Base-by-base conservation (phyloP, 2,888 invertebrate species). In the Tanytarsus gracilentus region DNA sequence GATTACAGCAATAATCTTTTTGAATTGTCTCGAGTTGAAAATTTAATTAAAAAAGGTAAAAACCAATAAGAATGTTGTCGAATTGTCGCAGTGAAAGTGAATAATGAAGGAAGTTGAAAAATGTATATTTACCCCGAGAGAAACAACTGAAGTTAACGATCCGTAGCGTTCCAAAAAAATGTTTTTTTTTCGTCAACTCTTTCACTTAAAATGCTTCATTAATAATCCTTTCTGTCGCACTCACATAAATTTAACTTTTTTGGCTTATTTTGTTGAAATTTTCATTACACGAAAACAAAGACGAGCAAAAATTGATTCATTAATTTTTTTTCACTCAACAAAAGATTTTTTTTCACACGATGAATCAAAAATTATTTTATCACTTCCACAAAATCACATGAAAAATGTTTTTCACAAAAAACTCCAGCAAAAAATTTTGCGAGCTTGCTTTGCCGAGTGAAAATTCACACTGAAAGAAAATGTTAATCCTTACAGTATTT, bases 41-140 rank as follows among this genome's bases (percentile, higher is more conserved):
- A 58, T 48, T 58, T 58, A 58, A 58, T 58, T 58, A 58, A 58
- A 58, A n/a, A n/a, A n/a, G n/a, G n/a, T n/a, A n/a, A n/a, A n/a
- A n/a, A n/a, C n/a, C 18, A 58, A 58, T 40, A 58, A 58, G 48
- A 58, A 44, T 58, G 27, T 48, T 48, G 29, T 14, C n/a, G 21
- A 27, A 48, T 14, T 14, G 40, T 25, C 9, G 8, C 23, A 48
- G 21, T 29, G 44, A 27, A 48, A 29, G 48, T 16, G 48, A 44
- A 23, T 14, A n/a, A 36, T 23, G 18, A 44, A 27, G 27, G 14
- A 26, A 11, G 18, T n/a, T 30, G 40, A 14, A 18, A n/a, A 14
- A 18, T 48, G 23, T 21, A 53, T 53, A 53, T 39, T 58, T 58
- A 58, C 58, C 58, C 58, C 44, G 26, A 25, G 21, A 33, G n/a